Evolutionary conservation across 1,140 invertebrate genomes (phyloP).

Genomic region (Oreohelix idahoensis): DNA sequence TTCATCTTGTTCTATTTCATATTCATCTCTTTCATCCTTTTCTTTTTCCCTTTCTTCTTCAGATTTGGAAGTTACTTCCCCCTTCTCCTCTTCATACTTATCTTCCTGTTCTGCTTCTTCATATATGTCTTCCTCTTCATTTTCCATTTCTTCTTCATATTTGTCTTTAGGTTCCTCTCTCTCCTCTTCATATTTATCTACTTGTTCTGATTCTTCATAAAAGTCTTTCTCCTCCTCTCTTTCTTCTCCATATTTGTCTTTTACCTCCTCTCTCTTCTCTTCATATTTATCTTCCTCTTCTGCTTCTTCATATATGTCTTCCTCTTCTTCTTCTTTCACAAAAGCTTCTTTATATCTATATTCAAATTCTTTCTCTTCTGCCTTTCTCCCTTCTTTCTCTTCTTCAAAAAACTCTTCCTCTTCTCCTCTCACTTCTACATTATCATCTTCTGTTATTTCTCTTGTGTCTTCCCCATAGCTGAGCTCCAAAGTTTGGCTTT

Average conservation of each 20-base stretch:
- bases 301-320: not conserved
- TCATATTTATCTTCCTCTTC: not conserved
- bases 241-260: not conserved
- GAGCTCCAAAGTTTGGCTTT: not conserved
- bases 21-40: not conserved
- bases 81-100: not conserved
- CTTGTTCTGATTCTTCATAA: not conserved
- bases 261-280: not conserved
- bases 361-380: not conserved
- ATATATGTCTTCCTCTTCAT: not conserved
- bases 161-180: not conserved
- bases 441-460: not conserved
- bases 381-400: not conserved
- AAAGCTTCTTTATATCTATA: not conserved
- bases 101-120: constrained; percentile 7
- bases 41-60: not conserved
- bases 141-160: not conserved
- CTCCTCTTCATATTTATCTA: not conserved
- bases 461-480: not conserved
- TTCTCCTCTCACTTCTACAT: not conserved
- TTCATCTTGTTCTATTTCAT: not conserved
- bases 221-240: not conserved
- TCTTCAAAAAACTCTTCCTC: not conserved
- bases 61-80: not conserved
- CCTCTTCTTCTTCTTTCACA: not conserved